phyloP scores from a whole-genome alignment of 2,797 vertebrate species.

The Premnoplex brunnescens region DNA sequence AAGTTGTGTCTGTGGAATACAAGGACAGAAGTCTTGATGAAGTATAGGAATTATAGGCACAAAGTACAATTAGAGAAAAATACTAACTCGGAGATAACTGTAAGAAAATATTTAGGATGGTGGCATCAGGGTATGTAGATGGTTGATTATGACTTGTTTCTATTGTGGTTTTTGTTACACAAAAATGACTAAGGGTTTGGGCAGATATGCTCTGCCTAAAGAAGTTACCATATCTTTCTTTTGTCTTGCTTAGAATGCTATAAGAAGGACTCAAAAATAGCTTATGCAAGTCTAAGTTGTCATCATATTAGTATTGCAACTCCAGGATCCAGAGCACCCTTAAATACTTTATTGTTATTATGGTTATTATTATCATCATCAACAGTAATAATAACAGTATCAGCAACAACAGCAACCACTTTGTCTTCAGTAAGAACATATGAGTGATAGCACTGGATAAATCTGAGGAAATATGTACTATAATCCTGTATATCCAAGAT shows the following conservation, averaged over 20 bases:
- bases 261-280: not conserved
- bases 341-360: not conserved
- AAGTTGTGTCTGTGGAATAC: not conserved
- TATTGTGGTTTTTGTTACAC: not conserved
- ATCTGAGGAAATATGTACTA: fast-evolving
- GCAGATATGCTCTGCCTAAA: not conserved
- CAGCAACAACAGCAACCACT: not conserved
- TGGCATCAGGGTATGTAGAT: not conserved
- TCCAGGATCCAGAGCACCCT: not conserved
- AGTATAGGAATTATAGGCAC: not conserved
- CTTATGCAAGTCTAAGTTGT: not conserved
- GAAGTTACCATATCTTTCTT: not conserved
- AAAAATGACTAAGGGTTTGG: not conserved
- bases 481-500: not conserved
- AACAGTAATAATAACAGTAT: fast-evolving
- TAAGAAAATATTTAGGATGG: not conserved
- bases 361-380: not conserved
- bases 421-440: not conserved
- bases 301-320: not conserved
- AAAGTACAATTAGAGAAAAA: not conserved
- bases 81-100: not conserved
- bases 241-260: not conserved
- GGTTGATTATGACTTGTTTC: not conserved
- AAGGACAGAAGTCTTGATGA: not conserved
- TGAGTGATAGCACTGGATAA: not conserved